These are phyloP conservation scores for Prosopocoilus inquinatus DNA, from an alignment of 2,888 invertebrate genomes.

Conservation along the genomic window DNA sequence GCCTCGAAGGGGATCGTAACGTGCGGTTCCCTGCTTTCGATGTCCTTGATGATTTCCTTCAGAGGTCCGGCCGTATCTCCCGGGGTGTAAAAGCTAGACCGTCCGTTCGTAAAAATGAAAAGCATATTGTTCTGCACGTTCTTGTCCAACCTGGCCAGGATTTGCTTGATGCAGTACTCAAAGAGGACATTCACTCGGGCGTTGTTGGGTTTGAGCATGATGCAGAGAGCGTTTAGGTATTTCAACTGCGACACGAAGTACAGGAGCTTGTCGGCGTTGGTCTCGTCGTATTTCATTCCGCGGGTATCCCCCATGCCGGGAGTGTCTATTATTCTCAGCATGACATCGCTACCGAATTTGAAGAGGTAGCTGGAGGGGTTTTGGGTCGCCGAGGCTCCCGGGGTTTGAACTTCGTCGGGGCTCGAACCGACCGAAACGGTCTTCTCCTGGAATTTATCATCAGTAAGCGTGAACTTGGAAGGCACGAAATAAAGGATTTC, in stretches of 20 bases:
- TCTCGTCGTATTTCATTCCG: constrained; percentile 28
- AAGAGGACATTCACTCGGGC: constrained; percentile 38
- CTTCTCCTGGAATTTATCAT: constrained; percentile 30
- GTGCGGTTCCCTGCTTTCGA: constrained; percentile 28
- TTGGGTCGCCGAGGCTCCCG: constrained; percentile 28
- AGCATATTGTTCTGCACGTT: constrained; percentile 41
- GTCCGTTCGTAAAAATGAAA: constrained; percentile 42
- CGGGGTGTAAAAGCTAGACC: constrained; percentile 36
- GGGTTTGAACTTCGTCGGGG: constrained; percentile 24
- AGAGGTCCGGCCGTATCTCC: constrained; percentile 38
- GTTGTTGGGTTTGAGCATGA: constrained; percentile 39
- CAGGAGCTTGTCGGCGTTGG: constrained; percentile 32
- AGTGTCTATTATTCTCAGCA: constrained; percentile 40
- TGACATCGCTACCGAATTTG: constrained; percentile 16
- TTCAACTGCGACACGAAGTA: constrained; percentile 38
- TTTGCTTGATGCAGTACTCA: constrained; percentile 40
- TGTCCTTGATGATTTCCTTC: constrained; percentile 31
- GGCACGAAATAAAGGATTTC: constrained; percentile 37
- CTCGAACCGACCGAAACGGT: constrained; percentile 29
- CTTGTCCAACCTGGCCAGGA: constrained; percentile 41
- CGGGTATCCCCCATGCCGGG: constrained; percentile 40
- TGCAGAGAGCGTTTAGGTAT: constrained; percentile 42
- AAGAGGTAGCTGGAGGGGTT: constrained; percentile 65
- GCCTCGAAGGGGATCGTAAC: constrained; percentile 32
- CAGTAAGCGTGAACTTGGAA: constrained; percentile 31